Percentiles rank a stretch among this genome's conserved stretches.
phyloP scores from a whole-genome alignment of 2,113 vertebrate genomes.

The Hirundichthys speculiger region DNA sequence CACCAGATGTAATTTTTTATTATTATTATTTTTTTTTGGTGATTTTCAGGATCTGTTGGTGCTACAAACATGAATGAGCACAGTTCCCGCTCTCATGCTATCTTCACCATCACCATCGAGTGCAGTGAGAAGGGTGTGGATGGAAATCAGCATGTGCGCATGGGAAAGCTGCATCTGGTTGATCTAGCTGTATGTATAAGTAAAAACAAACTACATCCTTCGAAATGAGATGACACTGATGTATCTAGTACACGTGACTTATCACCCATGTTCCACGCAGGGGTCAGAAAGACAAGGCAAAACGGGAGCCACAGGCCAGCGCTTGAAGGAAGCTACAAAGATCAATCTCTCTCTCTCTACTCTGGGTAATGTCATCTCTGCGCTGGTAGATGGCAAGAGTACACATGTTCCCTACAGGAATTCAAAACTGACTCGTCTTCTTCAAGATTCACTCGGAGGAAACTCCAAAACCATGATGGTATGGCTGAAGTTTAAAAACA shows the following conservation, averaged over 20 bases:
- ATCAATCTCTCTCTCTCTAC: constrained; percentile 98
- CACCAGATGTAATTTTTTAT: background rate
- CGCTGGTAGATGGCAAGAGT: constrained; percentile 97
- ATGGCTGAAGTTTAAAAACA: constrained; percentile 22
- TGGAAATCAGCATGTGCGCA: constrained; percentile 95
- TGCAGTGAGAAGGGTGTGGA: constrained; percentile 97
- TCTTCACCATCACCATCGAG: constrained; percentile 98
- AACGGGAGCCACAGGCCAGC: constrained; percentile 96
- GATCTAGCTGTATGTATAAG: constrained; percentile 90
- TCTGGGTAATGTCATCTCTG: constrained; percentile 98
- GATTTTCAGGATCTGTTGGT: constrained; percentile 91
- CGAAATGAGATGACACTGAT: background rate
- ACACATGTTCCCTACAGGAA: constrained; percentile 98
- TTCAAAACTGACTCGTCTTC: constrained; percentile 94
- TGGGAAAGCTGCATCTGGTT: constrained; percentile 97
- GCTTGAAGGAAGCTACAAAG: constrained; percentile 97
- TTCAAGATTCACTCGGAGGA: constrained; percentile 96
- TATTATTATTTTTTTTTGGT: constrained; percentile 1
- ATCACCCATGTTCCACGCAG: constrained; percentile 60
- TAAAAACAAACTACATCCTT: background rate
- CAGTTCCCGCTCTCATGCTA: constrained; percentile 96
- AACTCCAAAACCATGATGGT: constrained; percentile 99
- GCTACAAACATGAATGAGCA: constrained; percentile 99
- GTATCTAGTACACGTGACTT: background rate
- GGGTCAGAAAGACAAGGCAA: constrained; percentile 98